Evolutionary conservation across 2,797 vertebrate species (phyloP), one percentile per base, ranked within the genome.

Genomic region (Sebastes steindachneri): DNA sequence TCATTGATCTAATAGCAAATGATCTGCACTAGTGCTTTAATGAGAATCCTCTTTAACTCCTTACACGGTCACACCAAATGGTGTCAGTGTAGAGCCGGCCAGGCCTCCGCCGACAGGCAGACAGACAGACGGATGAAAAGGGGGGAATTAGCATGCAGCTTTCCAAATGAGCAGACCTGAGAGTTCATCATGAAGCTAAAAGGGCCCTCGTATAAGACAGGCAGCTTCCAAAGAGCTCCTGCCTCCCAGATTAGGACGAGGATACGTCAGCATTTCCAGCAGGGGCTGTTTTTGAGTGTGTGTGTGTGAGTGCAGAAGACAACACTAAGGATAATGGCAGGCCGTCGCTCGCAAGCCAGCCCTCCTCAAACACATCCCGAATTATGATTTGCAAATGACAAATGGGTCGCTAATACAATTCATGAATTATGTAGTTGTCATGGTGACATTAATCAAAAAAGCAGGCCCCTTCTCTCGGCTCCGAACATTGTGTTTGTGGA

Each of bases 381-480:
- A 95, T 95, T 93, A 94, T 89, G 95, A 93, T 95, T 95, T 90
- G 92, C 89, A 93, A 93, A 94, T 92, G 93, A 96, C 94, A 95
- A 95, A 96, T 94, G 93, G 93, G 92, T 88, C 75, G 76, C 95
- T 95, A 96, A 96, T 95, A 95, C 93, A 94, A 95, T 94, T 95
- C 95, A 95, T 95, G 94, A 95, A 95, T 96, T 96, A 95, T 95
- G 94, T 93, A 95, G 95, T 96, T 95, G 95, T 96, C 96, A 95
- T 93, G 93, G 94, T 74, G 94, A 96, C 94, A 94, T 96, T 95
- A 93, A 96, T 96, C 94, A 94, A 94, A 95, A 45, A 95, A 87
- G 86, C 87, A 85, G 87, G 73, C 67, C 75, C 80, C 85, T 79
- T 91, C 92, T 90, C 92, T 88, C 72, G 11, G 83, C 79, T 82